Evolutionary conservation across 2,113 vertebrate species (phyloP), one percentile per base, ranked within the genome.

Genomic region (Phaethon lepturus): DNA sequence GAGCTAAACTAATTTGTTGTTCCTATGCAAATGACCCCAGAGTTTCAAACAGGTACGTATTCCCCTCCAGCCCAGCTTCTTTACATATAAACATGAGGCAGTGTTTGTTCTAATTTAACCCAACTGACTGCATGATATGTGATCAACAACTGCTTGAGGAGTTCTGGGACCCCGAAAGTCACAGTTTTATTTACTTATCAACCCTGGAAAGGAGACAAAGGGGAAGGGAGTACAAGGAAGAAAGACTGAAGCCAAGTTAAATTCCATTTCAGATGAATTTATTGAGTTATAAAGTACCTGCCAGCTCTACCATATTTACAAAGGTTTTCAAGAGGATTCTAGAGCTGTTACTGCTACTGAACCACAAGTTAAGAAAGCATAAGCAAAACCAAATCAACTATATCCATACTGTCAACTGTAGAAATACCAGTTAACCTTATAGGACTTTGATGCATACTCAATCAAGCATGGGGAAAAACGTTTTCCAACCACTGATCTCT

Each of bases 301-400:
- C 15, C 89, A 95, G 81, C 50, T 95, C 93, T 81, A 94, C 78
- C 93, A 86, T 93, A 91, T 93, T 97, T 96, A 97, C 94, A 97
- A 88, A 91, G 44, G 53, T 76, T 95, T 89, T 82, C 45, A 74
- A 73, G 28, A 82, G 42, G 38, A 83, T 86, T 87, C 63, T 87
- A 86, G 16, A 94, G 40, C 42, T 86, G 86, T 79, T 90, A 72
- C 33, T 77, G 69, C 67, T 92, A 94, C 23, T 50, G 28, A 88
- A 52, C 49, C 77, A 73, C 63, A 86, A 23, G 16, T 80, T 86
- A 78, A 96, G 96, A 83, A 88, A 4, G 22, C 59, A 88, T 40
- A 44, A 95, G 86, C 62, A 62, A 93, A 95, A 68, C 50, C 74
- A 85, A 75, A 62, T 18, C 38, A 67, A 73, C 33, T 25, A 93